Conservation (phyloP, 2,888 invertebrate species). For the Cantharis flavilabris region DNA sequence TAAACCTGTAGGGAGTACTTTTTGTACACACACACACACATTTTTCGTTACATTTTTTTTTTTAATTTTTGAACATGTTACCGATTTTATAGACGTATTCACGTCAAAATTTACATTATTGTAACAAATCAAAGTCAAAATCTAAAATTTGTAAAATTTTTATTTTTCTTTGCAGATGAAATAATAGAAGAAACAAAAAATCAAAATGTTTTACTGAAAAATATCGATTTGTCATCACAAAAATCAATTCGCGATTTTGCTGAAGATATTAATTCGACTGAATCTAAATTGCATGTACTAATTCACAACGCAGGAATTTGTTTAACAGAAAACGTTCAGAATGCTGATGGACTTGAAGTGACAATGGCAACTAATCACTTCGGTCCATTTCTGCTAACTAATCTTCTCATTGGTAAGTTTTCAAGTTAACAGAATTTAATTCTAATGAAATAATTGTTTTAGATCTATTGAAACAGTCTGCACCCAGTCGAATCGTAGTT, state of each 20-base stretch:
- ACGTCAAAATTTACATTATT: too few species aligned
- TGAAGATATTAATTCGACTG: conserved; percentile 74
- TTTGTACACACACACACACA: too few species aligned
- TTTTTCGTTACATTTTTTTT: too few species aligned
- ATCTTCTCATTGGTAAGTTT: conserved; percentile 72
- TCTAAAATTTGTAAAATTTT: background rate
- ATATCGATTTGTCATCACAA: conserved; percentile 78
- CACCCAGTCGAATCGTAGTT: conserved; percentile 42
- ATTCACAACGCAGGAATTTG: conserved; percentile 91
- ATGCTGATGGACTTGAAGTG: conserved; percentile 82
- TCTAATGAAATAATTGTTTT: conserved; percentile 20
- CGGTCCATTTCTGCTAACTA: conserved; percentile 91
- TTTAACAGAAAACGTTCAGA: conserved; percentile 66
- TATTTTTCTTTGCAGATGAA: conserved; percentile 63
- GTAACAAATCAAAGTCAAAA: too few species aligned
- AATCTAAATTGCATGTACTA: conserved; percentile 76
- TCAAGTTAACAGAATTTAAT: background rate
- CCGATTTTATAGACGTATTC: too few species aligned
- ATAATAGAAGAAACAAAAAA: conserved; percentile 73
- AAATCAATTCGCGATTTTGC: conserved; percentile 84
- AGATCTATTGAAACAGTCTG: conserved; percentile 50
- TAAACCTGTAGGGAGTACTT: too few species aligned
- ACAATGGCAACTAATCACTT: conserved; percentile 94
- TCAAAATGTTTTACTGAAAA: conserved; percentile 70
- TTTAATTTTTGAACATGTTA: too few species aligned